Base-by-base conservation (phyloP, 2,888 invertebrate genomes). In the Tineola bisselliella region DNA sequence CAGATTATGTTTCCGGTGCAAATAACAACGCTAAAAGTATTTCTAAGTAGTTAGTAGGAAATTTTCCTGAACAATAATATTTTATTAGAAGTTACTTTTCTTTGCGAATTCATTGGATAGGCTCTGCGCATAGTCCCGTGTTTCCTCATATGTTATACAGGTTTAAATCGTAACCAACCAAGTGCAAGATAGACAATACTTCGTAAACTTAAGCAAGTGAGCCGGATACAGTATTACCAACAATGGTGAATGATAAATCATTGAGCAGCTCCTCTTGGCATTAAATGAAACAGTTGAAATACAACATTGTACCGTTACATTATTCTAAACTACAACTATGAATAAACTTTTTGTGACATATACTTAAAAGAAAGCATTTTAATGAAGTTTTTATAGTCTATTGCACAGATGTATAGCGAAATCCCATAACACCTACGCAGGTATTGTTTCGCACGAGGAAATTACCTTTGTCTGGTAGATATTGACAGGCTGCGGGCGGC, bases 1-100 rank as follows among this genome's bases (percentile, higher is more conserved):
- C 54, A 54, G 54, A 18, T 54, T 63, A 62, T 65, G 73, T 73
- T 75, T 80, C 79, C 79, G 76, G 75, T 70, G 73, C 71, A 67
- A 73, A 72, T 68, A 66, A 12, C 15, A 10, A 48, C 17, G 48
- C 48, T n/a, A 13, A 17, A 48, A 48, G 48, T 48, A 48, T 15
- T 8, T 48, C 48, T 48, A 48, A 12, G 12, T 44, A 48, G 13
- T 48, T 15, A 15, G 18, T 13, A 17, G 18, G 10, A 5, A 17
- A 48, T 48, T 38, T n/a, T 38, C 2, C 3, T 38, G 3, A 38
- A 38, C 38, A 38, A 38, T 1, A 12, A 38, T 38, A 38, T 38
- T 38, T 31, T 31, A 31, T 31, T 31, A 31, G 6, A 25, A 4
- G 38, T 38, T 38, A 12, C 38, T 38, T 38, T 12, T 38, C 38